These are phyloP conservation scores for Eristalis pertinax DNA, from an alignment of 2,888 invertebrate genomes.

Conservation along the genomic window DNA sequence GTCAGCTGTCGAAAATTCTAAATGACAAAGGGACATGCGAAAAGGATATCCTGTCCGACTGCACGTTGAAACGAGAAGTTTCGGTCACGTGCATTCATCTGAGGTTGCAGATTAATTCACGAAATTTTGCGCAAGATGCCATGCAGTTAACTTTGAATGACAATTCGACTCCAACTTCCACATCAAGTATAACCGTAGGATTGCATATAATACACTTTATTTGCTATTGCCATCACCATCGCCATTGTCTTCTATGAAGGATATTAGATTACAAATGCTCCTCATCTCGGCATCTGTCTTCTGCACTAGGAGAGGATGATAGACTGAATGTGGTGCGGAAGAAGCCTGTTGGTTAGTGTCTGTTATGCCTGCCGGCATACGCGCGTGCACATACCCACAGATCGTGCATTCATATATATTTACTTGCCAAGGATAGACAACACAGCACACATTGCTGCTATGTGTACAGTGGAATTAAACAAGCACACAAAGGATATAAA, in stretches of 20 bases:
- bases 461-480: constrained; percentile 64
- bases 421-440: constrained; percentile 50
- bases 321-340: constrained; percentile 41
- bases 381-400: background rate
- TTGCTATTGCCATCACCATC: constrained; percentile 51
- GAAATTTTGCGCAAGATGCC: constrained; percentile 47
- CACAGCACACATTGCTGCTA: constrained; percentile 16
- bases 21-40: constrained; percentile 34
- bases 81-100: constrained; percentile 52
- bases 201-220: constrained; percentile 62
- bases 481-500: constrained; percentile 69
- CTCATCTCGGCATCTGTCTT: constrained; percentile 52
- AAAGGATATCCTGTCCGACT: constrained; percentile 28
- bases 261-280: constrained; percentile 70
- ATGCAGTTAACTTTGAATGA: constrained; percentile 46
- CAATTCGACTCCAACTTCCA: constrained; percentile 42
- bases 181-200: constrained; percentile 41
- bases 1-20: constrained; percentile 43
- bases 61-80: constrained; percentile 28
- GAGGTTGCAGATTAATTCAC: constrained; percentile 47
- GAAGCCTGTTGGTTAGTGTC: constrained; percentile 61
- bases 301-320: constrained; percentile 39
- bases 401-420: constrained; percentile 42
- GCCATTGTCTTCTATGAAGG: constrained; percentile 54
- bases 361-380: constrained; percentile 41